Evolutionary conservation across 2,113 vertebrate genomes (phyloP).

Genomic region (Suncus etruscus): DNA sequence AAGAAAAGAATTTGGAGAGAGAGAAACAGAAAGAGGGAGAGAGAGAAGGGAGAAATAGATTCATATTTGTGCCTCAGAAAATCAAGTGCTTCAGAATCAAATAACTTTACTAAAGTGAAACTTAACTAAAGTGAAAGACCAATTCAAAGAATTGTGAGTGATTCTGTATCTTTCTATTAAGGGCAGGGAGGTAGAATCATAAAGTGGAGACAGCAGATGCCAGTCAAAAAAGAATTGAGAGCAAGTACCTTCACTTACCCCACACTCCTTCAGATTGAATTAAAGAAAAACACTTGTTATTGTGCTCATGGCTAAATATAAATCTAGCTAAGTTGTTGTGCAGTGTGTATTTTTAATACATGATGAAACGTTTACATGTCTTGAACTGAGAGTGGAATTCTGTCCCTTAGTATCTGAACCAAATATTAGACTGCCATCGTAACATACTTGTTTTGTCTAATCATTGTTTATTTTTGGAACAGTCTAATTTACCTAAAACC

Average conservation of each 20-base stretch:
- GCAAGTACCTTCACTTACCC: conserved; percentile 57
- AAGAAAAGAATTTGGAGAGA: too few relatives aligned
- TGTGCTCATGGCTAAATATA: neutral
- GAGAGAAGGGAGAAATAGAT: too few relatives aligned
- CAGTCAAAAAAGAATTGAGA: conserved; percentile 8
- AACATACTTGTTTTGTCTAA: conserved; percentile 57
- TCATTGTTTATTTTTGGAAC: conserved; percentile 68
- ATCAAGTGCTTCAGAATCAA: too few relatives aligned
- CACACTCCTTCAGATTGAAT: neutral
- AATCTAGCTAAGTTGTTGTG: conserved; percentile 40
- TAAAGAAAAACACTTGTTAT: neutral
- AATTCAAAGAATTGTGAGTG: too few relatives aligned
- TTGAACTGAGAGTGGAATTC: conserved; percentile 58
- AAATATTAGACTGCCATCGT: conserved; percentile 53
- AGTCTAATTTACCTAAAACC: conserved; percentile 80
- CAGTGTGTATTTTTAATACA: conserved; percentile 43
- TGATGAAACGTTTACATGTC: conserved; percentile 58
- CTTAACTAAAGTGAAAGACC: too few relatives aligned
- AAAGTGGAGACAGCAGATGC: neutral
- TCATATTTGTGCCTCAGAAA: too few relatives aligned
- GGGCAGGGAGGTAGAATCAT: too few relatives aligned
- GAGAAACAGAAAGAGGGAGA: too few relatives aligned
- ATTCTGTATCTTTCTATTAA: too few relatives aligned
- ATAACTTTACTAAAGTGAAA: too few relatives aligned
- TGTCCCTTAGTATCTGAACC: conserved; percentile 57